Conservation (phyloP, 2,113 vertebrate species). For the Tachycineta bicolor region DNA sequence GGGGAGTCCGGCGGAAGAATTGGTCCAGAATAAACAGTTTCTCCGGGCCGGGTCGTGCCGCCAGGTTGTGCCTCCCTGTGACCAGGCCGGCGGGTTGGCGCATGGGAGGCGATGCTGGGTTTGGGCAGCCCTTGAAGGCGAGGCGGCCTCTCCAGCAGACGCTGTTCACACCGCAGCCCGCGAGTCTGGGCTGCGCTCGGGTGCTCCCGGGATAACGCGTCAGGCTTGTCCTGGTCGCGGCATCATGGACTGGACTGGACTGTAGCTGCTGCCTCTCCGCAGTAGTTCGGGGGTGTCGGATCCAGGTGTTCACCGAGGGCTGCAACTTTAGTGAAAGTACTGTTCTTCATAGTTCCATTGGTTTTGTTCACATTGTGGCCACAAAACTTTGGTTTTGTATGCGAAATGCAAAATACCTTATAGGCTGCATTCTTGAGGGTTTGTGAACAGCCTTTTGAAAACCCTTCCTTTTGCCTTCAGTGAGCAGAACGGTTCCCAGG, state of each 20-base stretch:
- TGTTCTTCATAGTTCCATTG: rapidly evolving
- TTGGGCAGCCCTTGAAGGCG: not conserved
- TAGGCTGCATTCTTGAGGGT: not conserved
- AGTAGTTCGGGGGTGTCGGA: rapidly evolving
- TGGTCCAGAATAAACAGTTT: not conserved
- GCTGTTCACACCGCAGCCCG: not conserved
- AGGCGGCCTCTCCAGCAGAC: not conserved
- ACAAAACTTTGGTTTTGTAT: rapidly evolving
- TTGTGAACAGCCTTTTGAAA: not conserved
- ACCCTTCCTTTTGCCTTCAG: rapidly evolving
- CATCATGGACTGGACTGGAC: rapidly evolving
- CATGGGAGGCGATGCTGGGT: not conserved
- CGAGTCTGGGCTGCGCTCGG: not conserved
- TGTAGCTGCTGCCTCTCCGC: not conserved
- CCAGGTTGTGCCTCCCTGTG: rapidly evolving
- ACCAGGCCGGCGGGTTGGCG: not conserved
- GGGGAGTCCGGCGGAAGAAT: not conserved
- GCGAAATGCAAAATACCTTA: not conserved
- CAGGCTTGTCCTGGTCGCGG: rapidly evolving
- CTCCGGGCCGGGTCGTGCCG: not conserved
- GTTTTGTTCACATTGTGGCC: rapidly evolving
- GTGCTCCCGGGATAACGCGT: not conserved
- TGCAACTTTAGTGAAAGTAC: rapidly evolving
- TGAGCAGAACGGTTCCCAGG: rapidly evolving
- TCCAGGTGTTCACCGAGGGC: too few species aligned